Evolutionary conservation across 1,140 invertebrate species (phyloP), one percentile per base, ranked within the genome.

Genomic region (Hetaerina americana): DNA sequence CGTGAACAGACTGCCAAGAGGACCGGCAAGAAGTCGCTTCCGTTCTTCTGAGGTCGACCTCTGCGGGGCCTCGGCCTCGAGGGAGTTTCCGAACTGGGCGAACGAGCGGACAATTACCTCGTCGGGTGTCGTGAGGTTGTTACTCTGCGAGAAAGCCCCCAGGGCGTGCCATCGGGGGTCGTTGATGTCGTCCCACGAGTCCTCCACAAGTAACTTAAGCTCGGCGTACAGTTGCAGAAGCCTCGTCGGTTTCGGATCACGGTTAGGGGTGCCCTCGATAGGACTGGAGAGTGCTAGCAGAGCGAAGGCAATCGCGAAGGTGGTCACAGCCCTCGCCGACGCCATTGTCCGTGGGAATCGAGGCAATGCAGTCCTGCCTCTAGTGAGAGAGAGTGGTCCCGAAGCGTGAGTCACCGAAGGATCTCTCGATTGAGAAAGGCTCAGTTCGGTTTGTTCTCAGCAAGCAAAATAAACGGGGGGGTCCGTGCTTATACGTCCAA

Each of bases 71-170:
- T 68, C 26, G 5, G 76, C 66, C 5, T 84, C 82, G 15, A 87
- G 71, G 5, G 76, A 74, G 27, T 85, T 80, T 28, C 84, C 84
- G 70, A 88, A 84, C 3, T 76, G 76, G 29, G 84, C 81, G 76
- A 87, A 88, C 22, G 78, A 80, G 71, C 82, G 81, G 70, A 89
- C 84, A 5, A 88, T 74, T 69, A 83, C 81, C 1, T 85, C 79
- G 68, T 85, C 82, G 22, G 81, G 81, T 0, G 81, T 80, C 12
- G 80, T 75, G 26, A 70, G 72, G 27, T 79, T 80, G 6, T 77
- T 74, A 5, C 76, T 73, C n/a, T n/a, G n/a, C n/a, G n/a, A n/a
- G n/a, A n/a, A n/a, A 5, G 76, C 70, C 18, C 80, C 78, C n/a
- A 78, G 77, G 3, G 40, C 40, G 22, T 57, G 40, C 81, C 83